Evolutionary conservation across 2,113 vertebrate genomes (phyloP), one percentile per base, ranked within the genome.

Genomic region (Panurus biarmicus): DNA sequence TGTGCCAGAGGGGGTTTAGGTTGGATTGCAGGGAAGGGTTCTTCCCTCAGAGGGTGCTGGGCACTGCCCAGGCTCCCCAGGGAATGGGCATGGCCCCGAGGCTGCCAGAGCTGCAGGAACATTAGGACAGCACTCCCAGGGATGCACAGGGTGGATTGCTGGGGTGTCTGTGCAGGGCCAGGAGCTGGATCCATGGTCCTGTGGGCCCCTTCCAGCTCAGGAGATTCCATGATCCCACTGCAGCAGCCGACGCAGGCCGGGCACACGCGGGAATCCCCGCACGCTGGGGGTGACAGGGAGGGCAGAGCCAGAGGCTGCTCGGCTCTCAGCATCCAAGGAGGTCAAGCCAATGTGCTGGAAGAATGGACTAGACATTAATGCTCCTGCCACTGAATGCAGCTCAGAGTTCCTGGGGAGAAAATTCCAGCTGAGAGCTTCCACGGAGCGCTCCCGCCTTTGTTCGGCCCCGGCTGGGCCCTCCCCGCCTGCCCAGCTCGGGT

Each of bases 231-330:
- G 28, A 10, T 60, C 18, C 11, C 24, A 0, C 38, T 47, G 8
- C 29, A 33, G 56, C 42, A 10, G 73, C 1, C 0, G 14, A 3
- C 7, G 44, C 19, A 1, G 45, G 10, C 7, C 0, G 0, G 45
- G 58, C 51, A 22, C 50, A 0, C 0, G 2, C 1, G 6, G 67
- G 60, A 20, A 65, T 16, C 38, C 58, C 1, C 1, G 82, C 69
- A 3, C 4, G 4, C 82, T 10, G 51, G 57, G 61, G 86, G 47
- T 50, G 62, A 44, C 64, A 4, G 58, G 12, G 76, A 38, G 87
- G 77, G 65, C 77, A 81, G 57, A 71, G 75, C 33, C 19, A 12
- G 14, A n/a, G 47, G 24, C 77, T 61, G 66, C 4, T 6, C 0
- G 0, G 8, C 60, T 51, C 26, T 5, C 2, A 29, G 1, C 54